A percentile compares a stretch with the other conserved stretches of the same genome.
Conservation (phyloP, 2,113 vertebrate species). For the Trochalopteron elliotii region DNA sequence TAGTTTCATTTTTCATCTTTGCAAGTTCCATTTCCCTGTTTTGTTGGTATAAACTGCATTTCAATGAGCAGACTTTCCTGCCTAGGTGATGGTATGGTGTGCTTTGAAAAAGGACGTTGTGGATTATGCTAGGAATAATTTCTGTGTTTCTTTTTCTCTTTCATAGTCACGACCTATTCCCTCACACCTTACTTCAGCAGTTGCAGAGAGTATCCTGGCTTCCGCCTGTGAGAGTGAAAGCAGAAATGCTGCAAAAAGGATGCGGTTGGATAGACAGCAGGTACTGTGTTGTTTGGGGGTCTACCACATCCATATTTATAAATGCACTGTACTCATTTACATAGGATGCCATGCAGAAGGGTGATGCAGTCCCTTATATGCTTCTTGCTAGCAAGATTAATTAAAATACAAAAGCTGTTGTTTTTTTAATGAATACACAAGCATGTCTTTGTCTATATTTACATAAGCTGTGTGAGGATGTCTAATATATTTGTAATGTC, state of each 20-base stretch:
- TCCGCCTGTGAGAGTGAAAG: slow-evolving; percentile 87
- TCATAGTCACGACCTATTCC: slow-evolving; percentile 85
- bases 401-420: slow-evolving; percentile 2
- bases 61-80: slow-evolving; percentile 57
- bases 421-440: neutral
- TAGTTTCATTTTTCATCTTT: slow-evolving; percentile 78
- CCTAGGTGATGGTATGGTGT: slow-evolving; percentile 18
- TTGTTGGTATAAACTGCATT: slow-evolving; percentile 68
- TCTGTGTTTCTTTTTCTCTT: slow-evolving; percentile 64
- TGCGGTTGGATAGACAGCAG: slow-evolving; percentile 84
- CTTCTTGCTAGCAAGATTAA: neutral
- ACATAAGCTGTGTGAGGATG: neutral
- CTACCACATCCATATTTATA: neutral
- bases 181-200: slow-evolving; percentile 88
- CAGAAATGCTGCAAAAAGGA: slow-evolving; percentile 85
- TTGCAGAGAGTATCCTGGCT: slow-evolving; percentile 87
- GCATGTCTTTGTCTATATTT: slow-evolving; percentile 8
- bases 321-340: neutral
- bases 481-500: neutral
- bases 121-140: slow-evolving; percentile 67
- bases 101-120: neutral
- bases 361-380: neutral
- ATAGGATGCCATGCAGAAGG: neutral
- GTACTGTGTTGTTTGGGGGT: slow-evolving; percentile 65
- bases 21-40: slow-evolving; percentile 74